A percentile compares a stretch with the other conserved stretches of the same genome.
These are phyloP conservation scores for Drosophila subpulchrella DNA, from an alignment of 1,140 invertebrate species.

Conservation along the genomic window DNA sequence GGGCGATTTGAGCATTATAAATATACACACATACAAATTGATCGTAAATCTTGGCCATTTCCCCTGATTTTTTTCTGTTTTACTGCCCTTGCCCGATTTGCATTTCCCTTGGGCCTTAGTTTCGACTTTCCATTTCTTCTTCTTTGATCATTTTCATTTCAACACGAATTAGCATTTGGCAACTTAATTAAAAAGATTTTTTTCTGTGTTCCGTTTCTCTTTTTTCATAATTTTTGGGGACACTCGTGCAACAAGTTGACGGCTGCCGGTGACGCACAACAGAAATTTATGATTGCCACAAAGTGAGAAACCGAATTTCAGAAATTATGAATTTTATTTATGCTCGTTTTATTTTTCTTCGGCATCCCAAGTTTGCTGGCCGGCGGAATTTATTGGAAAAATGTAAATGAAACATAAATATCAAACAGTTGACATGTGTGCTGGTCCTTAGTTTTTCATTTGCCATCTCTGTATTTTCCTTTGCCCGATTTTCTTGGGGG, in stretches of 20 bases:
- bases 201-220: not conserved
- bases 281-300: slow-evolving; percentile 75
- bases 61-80: not conserved
- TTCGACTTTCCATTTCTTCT: slow-evolving; percentile 30
- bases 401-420: slow-evolving; percentile 81
- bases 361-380: not conserved
- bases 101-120: slow-evolving; percentile 46
- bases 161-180: slow-evolving; percentile 62
- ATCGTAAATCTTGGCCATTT: slow-evolving; percentile 63
- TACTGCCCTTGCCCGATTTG: slow-evolving; percentile 23
- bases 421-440: slow-evolving; percentile 37
- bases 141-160: slow-evolving; percentile 57
- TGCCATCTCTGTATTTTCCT: not conserved
- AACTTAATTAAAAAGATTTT: slow-evolving; percentile 55
- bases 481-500: slow-evolving; percentile 15
- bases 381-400: slow-evolving; percentile 71
- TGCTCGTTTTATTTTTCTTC: slow-evolving; percentile 11
- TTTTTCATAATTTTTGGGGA: slow-evolving; percentile 3
- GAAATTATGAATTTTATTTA: slow-evolving; percentile 72
- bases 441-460: slow-evolving; percentile 16
- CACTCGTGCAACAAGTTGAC: slow-evolving; percentile 74
- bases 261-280: slow-evolving; percentile 74
- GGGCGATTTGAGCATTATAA: slow-evolving; percentile 16
- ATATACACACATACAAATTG: slow-evolving; percentile 57
- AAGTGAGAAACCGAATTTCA: slow-evolving; percentile 32